Conservation (phyloP, 2,797 vertebrate species). For the Stomatorhinus walkeri region DNA sequence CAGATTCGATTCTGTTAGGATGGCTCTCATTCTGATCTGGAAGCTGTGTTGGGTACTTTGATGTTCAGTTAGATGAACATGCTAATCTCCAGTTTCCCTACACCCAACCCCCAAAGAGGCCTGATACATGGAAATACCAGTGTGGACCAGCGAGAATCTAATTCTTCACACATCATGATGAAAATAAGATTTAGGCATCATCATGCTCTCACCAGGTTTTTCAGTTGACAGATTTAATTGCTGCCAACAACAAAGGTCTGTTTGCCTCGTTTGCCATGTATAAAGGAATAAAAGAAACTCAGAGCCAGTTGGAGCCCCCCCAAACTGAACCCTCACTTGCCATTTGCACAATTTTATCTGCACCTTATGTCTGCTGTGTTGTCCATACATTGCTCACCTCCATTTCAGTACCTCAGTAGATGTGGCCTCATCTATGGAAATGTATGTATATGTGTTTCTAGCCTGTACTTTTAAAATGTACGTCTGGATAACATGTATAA, state of each 20-base stretch:
- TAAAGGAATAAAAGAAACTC: not conserved
- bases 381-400: not conserved
- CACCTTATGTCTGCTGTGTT: not conserved
- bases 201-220: not conserved
- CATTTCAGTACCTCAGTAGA: not conserved
- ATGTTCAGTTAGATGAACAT: not conserved
- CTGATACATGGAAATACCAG: not conserved
- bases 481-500: too few relatives aligned
- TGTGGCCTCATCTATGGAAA: too few relatives aligned
- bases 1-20: not conserved
- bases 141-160: not conserved
- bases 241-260: not conserved
- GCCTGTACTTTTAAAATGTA: too few relatives aligned
- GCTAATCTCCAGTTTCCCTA: not conserved
- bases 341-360: not conserved
- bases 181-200: constrained; percentile 3
- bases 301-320: too few relatives aligned
- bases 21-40: not conserved
- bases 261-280: not conserved
- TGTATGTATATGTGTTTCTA: too few relatives aligned
- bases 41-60: not conserved
- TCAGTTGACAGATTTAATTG: not conserved
- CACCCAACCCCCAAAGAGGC: not conserved
- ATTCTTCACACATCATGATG: not conserved
- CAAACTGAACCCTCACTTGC: not conserved